Evolutionary conservation across 2,797 vertebrate species (phyloP), one percentile per base, ranked within the genome.

Genomic region (Poecilia wingei): DNA sequence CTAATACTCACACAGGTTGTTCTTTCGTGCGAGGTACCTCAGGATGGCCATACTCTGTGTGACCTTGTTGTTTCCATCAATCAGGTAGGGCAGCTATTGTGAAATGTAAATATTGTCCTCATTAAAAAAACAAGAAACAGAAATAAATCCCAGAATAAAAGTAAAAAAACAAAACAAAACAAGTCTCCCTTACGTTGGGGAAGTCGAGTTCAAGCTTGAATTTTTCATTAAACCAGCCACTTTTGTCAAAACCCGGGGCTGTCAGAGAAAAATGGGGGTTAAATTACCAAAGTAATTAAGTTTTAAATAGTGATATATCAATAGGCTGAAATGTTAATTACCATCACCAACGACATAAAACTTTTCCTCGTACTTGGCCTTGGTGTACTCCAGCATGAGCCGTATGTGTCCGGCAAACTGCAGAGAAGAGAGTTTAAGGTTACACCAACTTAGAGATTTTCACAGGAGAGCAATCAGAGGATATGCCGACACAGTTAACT

Each of bases 1-100:
- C 20, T 5, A 64, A 69, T 71, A 91, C 92, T 93, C 90, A 98
- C 97, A 97, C 78, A 98, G n/a, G 14, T 95, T 95, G 92, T 98
- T 94, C 81, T 97, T 98, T 76, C 96, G 95, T 72, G 96, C 97
- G 25, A 98, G 93, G 93, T 98, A 97, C 90, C 96, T 96, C 92
- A 98, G 59, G 88, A 98, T 98, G 18, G 97, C 97, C 0, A 97
- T 98, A 94, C 97, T 98, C 95, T 98, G 98, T 0, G 95, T 95
- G 2, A 99, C 71, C 89, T 93, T 97, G 74, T 71, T 91, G 80
- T 96, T 81, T 13, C 97, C 97, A 22, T 98, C 97, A 39, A 93
- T 86, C 78, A 98, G 86, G 84, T 98, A 98, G 0, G 97, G 97
- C 55, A 97, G 90, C 97, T 97, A 64, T 9, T 39, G 78, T 14